Conservation (phyloP, 1,140 invertebrate genomes). For the Acyrthosiphon pisum region DNA sequence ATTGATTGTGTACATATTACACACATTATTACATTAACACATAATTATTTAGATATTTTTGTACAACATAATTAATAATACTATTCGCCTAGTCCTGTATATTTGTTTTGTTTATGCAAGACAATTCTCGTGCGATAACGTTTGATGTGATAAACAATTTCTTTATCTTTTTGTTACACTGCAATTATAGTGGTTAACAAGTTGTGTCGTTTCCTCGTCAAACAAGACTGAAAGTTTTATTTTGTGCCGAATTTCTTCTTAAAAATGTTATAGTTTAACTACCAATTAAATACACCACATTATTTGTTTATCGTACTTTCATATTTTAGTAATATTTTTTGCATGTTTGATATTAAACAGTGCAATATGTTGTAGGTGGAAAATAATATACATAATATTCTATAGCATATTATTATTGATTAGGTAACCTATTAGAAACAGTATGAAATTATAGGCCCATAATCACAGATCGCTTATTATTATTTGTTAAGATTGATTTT, state of each 20-base stretch:
- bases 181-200: not conserved
- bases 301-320: not conserved
- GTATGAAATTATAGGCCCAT: not conserved
- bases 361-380: not conserved
- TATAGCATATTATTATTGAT: not conserved
- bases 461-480: not conserved
- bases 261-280: not conserved
- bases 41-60: constrained; percentile 11
- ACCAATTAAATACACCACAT: not conserved
- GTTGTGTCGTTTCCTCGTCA: not conserved
- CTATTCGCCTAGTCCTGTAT: not conserved
- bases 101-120: not conserved
- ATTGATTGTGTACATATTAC: not conserved
- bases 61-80: not conserved
- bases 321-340: not conserved
- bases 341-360: not conserved
- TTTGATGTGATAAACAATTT: not conserved
- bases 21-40: not conserved
- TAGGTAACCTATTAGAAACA: not conserved
- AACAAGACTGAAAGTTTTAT: not conserved
- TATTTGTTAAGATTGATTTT: constrained; percentile 7
- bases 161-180: not conserved
- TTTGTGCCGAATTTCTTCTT: not conserved
- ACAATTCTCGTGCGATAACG: not conserved
- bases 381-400: not conserved